Evolutionary conservation across 2,113 vertebrate genomes (phyloP).

Genomic region (Phalacrocorax pelagicus): DNA sequence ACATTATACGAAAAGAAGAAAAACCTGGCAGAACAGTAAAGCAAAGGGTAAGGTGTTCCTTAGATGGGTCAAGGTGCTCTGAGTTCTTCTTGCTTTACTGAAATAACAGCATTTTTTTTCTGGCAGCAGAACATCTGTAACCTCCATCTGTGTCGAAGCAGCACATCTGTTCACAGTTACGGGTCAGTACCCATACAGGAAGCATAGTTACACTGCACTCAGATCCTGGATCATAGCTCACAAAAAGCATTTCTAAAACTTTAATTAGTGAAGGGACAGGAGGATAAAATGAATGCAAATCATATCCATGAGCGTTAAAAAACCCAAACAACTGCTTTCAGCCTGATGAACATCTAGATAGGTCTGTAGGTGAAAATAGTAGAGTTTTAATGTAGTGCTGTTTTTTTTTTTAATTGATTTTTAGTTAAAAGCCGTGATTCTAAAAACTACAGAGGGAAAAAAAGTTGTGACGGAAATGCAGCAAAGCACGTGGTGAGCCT

Average conservation of each 20-base stretch:
- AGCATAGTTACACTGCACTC: not conserved
- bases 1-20: constrained; percentile 63
- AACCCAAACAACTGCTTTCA: not conserved
- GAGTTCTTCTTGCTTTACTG: constrained; percentile 55
- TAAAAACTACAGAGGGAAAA: not conserved
- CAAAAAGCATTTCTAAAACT: constrained; percentile 15
- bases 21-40: constrained; percentile 63
- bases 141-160: constrained; percentile 32
- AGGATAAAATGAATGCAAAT: constrained; percentile 52
- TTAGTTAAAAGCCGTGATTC: not conserved
- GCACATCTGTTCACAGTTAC: constrained; percentile 76
- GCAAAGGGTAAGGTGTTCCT: constrained; percentile 76
- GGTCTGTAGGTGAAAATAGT: not conserved
- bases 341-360: not conserved
- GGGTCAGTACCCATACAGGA: constrained; percentile 65
- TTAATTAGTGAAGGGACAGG: constrained; percentile 23
- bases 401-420: not conserved
- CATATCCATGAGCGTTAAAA: constrained; percentile 44
- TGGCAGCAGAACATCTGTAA: constrained; percentile 68
- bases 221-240: constrained; percentile 31
- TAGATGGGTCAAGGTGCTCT: constrained; percentile 79
- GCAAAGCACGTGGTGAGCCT: not conserved
- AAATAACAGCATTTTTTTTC: constrained; percentile 54
- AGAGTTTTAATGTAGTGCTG: not conserved
- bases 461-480: not conserved